Conservation (phyloP, 2,797 vertebrate genomes). For the Catharus ustulatus region DNA sequence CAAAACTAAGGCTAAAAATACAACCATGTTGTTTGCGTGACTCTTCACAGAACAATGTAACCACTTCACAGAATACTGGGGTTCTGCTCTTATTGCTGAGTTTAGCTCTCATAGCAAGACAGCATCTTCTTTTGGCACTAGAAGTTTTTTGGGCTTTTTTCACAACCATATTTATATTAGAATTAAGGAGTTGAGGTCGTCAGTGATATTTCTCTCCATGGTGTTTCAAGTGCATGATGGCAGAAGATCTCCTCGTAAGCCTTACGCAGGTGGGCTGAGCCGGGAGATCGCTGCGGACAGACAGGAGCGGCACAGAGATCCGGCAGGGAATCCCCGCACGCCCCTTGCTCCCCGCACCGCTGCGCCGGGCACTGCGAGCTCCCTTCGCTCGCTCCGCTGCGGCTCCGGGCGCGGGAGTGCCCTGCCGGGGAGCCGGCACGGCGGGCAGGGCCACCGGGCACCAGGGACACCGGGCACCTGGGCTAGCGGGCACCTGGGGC, state of each 20-base stretch:
- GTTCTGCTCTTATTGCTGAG: not conserved
- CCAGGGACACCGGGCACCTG: too few relatives aligned
- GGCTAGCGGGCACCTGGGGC: too few relatives aligned
- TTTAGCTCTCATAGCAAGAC: not conserved
- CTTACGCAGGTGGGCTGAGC: rapidly evolving
- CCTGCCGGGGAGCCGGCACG: rapidly evolving
- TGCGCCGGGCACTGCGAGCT: rapidly evolving
- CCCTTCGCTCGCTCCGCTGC: rapidly evolving
- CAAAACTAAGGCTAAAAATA: not conserved
- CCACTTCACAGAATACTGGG: rapidly evolving
- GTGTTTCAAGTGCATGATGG: not conserved
- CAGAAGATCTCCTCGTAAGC: too few relatives aligned
- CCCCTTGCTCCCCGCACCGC: rapidly evolving
- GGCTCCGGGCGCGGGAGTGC: too few relatives aligned
- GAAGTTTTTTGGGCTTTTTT: not conserved
- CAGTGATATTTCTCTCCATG: not conserved
- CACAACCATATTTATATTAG: not conserved
- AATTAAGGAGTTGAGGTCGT: not conserved
- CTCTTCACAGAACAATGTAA: not conserved
- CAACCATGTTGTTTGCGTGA: not conserved
- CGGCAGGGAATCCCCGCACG: rapidly evolving
- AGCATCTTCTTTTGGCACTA: not conserved
- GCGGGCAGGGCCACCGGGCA: rapidly evolving
- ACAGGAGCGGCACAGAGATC: rapidly evolving
- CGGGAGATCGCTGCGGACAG: rapidly evolving